Percentiles rank a stretch among this genome's conserved stretches.
phyloP scores from a whole-genome alignment of 2,797 vertebrate species.

The Cyprinodon diabolis region DNA sequence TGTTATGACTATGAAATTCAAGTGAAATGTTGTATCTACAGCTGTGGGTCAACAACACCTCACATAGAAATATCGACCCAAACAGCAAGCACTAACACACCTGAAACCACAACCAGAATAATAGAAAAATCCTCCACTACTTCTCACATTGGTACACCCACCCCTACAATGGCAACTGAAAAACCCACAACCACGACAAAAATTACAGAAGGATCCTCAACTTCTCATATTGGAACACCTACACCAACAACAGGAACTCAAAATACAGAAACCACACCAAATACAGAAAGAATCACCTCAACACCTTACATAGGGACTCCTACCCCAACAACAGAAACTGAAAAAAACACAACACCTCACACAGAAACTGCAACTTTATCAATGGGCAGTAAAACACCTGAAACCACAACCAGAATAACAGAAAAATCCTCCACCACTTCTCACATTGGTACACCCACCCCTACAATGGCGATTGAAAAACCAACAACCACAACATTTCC shows the following conservation, averaged over 20 bases:
- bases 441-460: too few species aligned
- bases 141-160: not conserved
- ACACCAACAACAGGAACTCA: too few species aligned
- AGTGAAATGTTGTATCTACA: conserved; percentile 74
- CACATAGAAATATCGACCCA: not conserved
- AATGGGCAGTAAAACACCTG: too few species aligned
- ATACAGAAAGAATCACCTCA: too few species aligned
- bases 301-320: too few species aligned
- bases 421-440: too few species aligned
- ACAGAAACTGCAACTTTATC: too few species aligned
- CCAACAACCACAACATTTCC: too few species aligned
- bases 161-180: not conserved
- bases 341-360: not conserved
- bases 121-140: not conserved
- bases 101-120: too few species aligned
- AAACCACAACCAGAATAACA: too few species aligned
- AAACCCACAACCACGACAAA: not conserved
- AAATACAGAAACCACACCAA: too few species aligned
- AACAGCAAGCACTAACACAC: rapidly evolving
- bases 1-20: conserved; percentile 85
- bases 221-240: not conserved
- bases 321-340: not conserved
- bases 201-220: not conserved
- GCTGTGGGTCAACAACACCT: rapidly evolving
- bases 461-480: rapidly evolving